Percentiles rank a stretch among this genome's conserved stretches.
phyloP scores from a whole-genome alignment of 2,797 vertebrate species.

The Thripadectes ignobilis region DNA sequence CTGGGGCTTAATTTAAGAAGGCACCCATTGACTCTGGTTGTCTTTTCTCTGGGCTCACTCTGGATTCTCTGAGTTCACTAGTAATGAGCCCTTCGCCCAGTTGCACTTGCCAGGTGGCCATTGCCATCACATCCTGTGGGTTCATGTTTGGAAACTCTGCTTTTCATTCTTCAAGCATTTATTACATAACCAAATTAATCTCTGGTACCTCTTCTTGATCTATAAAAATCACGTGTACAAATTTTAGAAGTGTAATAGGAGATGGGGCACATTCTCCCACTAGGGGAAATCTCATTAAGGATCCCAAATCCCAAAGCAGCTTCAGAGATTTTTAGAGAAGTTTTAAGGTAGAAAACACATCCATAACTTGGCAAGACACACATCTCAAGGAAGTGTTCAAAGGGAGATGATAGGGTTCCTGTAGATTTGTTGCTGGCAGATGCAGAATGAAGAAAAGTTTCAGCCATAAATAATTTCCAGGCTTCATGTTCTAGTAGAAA shows the following conservation, averaged over 20 bases:
- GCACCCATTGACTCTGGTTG: background rate
- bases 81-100: fast-evolving
- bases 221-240: background rate
- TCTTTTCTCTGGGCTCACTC: background rate
- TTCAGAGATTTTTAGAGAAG: background rate
- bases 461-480: background rate
- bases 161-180: background rate
- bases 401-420: background rate
- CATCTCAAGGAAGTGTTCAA: background rate
- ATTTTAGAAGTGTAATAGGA: background rate
- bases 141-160: background rate
- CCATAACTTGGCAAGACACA: background rate
- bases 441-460: background rate
- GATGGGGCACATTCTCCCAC: background rate
- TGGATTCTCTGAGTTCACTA: too few relatives aligned
- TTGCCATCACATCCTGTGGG: background rate
- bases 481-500: background rate
- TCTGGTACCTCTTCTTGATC: background rate
- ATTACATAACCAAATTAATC: background rate
- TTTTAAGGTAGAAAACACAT: background rate
- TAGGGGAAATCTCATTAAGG: background rate
- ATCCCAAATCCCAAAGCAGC: background rate
- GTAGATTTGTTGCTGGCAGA: background rate
- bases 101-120: fast-evolving
- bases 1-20: background rate